Evolutionary conservation across 2,113 vertebrate genomes (phyloP), one percentile per base, ranked within the genome.

Genomic region (Hippocampus comes): DNA sequence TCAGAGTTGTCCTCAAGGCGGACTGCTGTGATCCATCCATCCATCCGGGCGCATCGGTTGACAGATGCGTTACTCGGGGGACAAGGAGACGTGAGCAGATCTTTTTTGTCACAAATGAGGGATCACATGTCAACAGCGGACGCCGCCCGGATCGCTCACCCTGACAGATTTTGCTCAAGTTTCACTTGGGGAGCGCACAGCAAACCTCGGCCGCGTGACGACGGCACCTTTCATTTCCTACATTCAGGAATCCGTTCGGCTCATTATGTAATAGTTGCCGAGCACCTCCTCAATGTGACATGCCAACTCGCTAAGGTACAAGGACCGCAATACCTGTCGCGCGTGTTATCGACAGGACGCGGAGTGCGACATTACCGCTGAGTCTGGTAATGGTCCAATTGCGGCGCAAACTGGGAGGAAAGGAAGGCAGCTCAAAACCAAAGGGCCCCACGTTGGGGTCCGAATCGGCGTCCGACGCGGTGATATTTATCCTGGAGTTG

Each of bases 371-470:
- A 53, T 93, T 91, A 99, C 97, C 97, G 0, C 90, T 98, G 56
- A 99, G 87, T 68, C 96, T 94, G 3, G 93, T 91, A 83, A 99
- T 92, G 68, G 97, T 99, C 97, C 97, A 99, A 91, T 99, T 99
- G 84, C 90, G 95, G 41, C 95, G 94, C 75, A 96, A 94, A 0
- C 91, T 89, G 20, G 92, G 84, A 0, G 97, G 97, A 80, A 92
- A 93, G 17, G 92, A 92, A 23, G 95, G 94, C 91, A 99, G 93
- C 89, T 99, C 97, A 0, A 99, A 99, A 86, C 97, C 95, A 4
- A 98, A 99, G 53, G 97, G 97, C 67, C 96, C 97, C 0, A 95
- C 83, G 55, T 98, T 99, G 78, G 96, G 97, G 76, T 98, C 96
- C 0, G 93, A 71, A 75, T 99, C 97, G 0, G 95, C 93, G 2